These are phyloP conservation scores for Nanger granti DNA, from an alignment of 2,113 vertebrate species.

Conservation along the genomic window DNA sequence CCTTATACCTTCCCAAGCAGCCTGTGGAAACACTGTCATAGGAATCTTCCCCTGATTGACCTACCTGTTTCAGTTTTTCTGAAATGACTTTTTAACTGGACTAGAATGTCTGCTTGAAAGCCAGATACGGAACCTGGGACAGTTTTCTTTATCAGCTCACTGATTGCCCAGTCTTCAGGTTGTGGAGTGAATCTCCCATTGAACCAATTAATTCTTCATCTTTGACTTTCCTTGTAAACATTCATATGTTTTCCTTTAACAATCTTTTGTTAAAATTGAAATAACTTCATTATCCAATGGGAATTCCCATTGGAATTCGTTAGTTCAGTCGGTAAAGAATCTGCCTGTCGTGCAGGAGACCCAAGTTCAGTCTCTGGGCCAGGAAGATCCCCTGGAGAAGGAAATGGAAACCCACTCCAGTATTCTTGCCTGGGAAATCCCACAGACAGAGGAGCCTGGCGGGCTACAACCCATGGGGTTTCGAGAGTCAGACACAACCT, in stretches of 20 bases:
- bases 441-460: rapidly evolving
- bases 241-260: neutral
- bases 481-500: neutral
- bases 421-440: neutral
- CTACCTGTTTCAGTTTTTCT: neutral
- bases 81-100: neutral
- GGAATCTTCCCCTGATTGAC: neutral
- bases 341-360: neutral
- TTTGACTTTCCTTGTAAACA: neutral
- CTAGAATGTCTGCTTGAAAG: neutral
- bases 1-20: neutral
- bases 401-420: neutral
- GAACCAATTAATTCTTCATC: neutral
- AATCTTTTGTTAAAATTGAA: neutral
- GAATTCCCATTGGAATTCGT: neutral
- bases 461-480: neutral
- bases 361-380: neutral
- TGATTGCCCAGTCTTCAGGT: neutral
- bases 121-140: neutral
- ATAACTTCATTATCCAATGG: neutral
- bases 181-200: neutral
- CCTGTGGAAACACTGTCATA: neutral
- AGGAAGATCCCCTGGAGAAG: neutral
- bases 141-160: neutral
- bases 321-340: neutral